Percentiles rank a stretch among this genome's conserved stretches.
Evolutionary conservation across 2,797 vertebrate species (phyloP).

Genomic region (Brotula barbata): DNA sequence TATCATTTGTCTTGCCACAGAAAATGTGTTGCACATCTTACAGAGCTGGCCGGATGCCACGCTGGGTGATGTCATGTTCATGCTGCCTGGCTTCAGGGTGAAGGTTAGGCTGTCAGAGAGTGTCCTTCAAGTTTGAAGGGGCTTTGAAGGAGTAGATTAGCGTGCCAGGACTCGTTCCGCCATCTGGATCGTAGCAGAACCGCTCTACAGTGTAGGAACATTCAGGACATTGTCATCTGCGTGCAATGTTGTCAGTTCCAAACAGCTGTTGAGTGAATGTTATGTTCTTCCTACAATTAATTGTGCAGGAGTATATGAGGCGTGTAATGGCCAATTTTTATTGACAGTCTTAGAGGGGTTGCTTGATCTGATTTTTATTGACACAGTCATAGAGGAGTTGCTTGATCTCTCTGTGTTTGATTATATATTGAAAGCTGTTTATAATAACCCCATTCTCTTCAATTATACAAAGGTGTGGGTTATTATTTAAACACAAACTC

Average conservation of each 20-base stretch:
- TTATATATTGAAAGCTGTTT: no score
- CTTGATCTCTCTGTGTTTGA: no score
- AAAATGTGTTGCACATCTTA: conserved; percentile 55
- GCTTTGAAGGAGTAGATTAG: conserved; percentile 63
- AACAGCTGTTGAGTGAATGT: conserved; percentile 64
- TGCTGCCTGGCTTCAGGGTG: conserved; percentile 41
- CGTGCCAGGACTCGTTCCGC: conserved; percentile 47
- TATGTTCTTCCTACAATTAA: conserved; percentile 55
- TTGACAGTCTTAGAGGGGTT: no score
- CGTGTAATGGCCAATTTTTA: no score
- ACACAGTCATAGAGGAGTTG: no score
- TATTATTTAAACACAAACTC: no score
- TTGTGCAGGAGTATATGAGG: conserved; percentile 41
- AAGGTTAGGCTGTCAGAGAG: conserved; percentile 51
- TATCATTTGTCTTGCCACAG: conserved; percentile 48
- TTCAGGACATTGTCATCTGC: conserved; percentile 52
- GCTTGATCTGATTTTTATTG: no score
- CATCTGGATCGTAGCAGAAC: conserved; percentile 65
- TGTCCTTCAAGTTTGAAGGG: conserved; percentile 55
- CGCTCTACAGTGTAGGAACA: conserved; percentile 21
- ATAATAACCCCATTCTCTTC: no score
- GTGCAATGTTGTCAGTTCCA: conserved; percentile 47
- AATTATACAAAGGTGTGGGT: no score
- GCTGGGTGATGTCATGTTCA: conserved; percentile 62
- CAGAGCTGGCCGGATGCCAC: conserved; percentile 51